Conservation (phyloP, 53 echinoderm and acorn worm genomes). For the Pentamera pediparva region DNA sequence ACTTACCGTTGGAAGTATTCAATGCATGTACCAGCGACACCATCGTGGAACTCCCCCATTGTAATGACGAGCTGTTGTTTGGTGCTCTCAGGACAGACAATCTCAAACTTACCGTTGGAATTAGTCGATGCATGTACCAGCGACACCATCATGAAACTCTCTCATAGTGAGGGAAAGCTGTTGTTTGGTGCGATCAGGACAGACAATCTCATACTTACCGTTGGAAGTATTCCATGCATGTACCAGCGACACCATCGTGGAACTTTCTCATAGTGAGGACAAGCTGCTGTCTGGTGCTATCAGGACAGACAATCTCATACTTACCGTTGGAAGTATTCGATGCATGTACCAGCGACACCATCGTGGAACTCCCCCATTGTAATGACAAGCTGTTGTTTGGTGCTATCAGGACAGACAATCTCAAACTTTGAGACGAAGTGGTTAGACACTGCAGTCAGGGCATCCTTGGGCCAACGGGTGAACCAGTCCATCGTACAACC, state of each 20-base stretch:
- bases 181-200: slow-evolving; percentile 64
- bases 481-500: slow-evolving; percentile 99
- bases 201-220: slow-evolving; percentile 68
- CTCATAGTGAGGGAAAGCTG: slow-evolving; percentile 86
- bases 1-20: slow-evolving; percentile 76
- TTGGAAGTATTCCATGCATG: slow-evolving; percentile 73
- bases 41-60: slow-evolving; percentile 84
- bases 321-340: slow-evolving; percentile 92
- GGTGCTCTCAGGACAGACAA: slow-evolving; percentile 65
- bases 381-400: slow-evolving; percentile 83
- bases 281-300: slow-evolving; percentile 69
- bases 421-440: slow-evolving; percentile 97
- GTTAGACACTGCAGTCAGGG: slow-evolving; percentile 88
- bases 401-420: slow-evolving; percentile 78
- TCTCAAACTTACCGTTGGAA: slow-evolving; percentile 65
- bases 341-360: slow-evolving; percentile 87
- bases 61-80: slow-evolving; percentile 76
- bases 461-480: slow-evolving; percentile 96
- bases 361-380: slow-evolving; percentile 99
- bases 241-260: slow-evolving; percentile 80
- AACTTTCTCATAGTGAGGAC: slow-evolving; percentile 84
- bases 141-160: slow-evolving; percentile 76
- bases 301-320: slow-evolving; percentile 48
- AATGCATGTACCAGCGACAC: slow-evolving; percentile 69
- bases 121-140: slow-evolving; percentile 66